Conservation (phyloP, 2,113 vertebrate genomes). For the Seriola dumerili region DNA sequence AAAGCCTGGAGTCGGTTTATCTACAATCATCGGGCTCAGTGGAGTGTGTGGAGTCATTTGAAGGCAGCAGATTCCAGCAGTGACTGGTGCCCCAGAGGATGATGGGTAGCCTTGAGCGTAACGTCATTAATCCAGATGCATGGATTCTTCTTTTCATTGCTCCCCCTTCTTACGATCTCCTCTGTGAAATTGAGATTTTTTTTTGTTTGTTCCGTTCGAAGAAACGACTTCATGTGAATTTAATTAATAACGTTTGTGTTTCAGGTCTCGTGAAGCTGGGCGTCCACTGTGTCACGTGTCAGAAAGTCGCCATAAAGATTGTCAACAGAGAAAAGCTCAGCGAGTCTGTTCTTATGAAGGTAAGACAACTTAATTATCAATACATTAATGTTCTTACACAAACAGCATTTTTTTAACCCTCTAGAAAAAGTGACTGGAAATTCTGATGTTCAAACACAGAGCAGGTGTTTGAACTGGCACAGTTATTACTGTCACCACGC, state of each 20-base stretch:
- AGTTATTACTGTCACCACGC: background rate
- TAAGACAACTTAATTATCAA: slow-evolving; percentile 51
- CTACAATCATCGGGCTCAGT: too few relatives aligned
- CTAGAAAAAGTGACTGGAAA: too few relatives aligned
- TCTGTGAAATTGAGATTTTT: background rate
- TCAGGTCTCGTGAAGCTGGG: slow-evolving; percentile 94
- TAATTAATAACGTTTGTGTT: slow-evolving; percentile 17
- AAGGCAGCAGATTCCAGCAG: background rate
- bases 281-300: slow-evolving; percentile 95
- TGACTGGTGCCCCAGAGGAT: background rate
- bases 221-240: background rate
- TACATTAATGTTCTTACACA: background rate
- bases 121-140: slow-evolving; percentile 10
- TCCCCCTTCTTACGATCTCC: background rate
- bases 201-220: background rate
- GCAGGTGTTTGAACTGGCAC: slow-evolving; percentile 15
- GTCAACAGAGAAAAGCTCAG: slow-evolving; percentile 99
- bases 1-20: background rate
- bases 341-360: slow-evolving; percentile 94
- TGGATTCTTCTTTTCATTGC: background rate
- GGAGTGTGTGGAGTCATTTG: background rate
- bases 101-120: slow-evolving; percentile 1
- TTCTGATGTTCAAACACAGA: background rate
- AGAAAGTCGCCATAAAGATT: slow-evolving; percentile 97
- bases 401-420: too few relatives aligned